A percentile compares a stretch with the other conserved stretches of the same genome.
Conservation (phyloP, 2,888 invertebrate species). For the Agelastica alni region DNA sequence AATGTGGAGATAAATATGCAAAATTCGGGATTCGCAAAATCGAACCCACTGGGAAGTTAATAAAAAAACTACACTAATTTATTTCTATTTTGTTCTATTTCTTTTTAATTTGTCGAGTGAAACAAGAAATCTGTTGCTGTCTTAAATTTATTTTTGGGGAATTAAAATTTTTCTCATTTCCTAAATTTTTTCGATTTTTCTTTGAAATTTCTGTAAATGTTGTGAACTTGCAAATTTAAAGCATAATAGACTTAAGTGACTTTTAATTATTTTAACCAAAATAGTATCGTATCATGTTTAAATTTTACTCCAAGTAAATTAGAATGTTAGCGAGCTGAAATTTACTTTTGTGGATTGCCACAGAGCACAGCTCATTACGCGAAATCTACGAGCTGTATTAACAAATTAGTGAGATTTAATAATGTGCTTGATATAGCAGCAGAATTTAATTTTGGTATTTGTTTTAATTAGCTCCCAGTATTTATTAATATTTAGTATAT, state of each 20-base stretch:
- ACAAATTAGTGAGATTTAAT: constrained; percentile 1
- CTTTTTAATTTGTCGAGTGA: no score
- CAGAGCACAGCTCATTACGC: constrained; percentile 1
- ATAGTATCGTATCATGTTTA: constrained; percentile 7
- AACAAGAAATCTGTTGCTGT: no score
- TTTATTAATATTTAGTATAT: no score
- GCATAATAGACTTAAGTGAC: constrained; percentile 6
- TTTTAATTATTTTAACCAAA: constrained; percentile 9
- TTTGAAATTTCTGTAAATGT: constrained; percentile 6
- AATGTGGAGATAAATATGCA: no score
- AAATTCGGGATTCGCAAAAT: no score
- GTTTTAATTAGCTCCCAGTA: no score
- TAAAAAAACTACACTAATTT: no score
- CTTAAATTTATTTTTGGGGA: no score
- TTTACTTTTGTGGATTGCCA: constrained; percentile 1
- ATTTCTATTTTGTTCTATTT: no score
- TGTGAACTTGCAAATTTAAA: constrained; percentile 5
- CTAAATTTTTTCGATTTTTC: constrained; percentile 7
- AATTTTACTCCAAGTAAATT: constrained; percentile 11
- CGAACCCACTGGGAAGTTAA: no score
- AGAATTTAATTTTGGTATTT: no score
- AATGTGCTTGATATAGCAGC: background rate
- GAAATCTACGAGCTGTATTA: background rate
- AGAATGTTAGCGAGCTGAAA: constrained; percentile 5
- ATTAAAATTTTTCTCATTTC: no score